A percentile compares a stretch with the other conserved stretches of the same genome.
phyloP scores from a whole-genome alignment of 2,797 vertebrate species.

The Scyliorhinus canicula region DNA sequence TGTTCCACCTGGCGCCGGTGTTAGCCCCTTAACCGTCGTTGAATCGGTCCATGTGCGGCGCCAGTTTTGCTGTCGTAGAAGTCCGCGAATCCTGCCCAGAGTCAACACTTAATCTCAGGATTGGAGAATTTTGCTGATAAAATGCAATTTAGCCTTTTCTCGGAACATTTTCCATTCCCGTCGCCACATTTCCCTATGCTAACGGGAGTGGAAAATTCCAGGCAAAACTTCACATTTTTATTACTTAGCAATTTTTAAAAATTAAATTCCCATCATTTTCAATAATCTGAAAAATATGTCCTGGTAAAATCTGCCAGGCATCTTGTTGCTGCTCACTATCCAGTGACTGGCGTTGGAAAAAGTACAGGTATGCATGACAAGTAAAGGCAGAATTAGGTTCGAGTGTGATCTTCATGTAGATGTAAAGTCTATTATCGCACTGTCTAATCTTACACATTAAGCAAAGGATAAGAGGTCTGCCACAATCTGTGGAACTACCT shows the following conservation, averaged over 20 bases:
- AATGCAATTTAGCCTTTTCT: too few relatives aligned
- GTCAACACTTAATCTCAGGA: too few relatives aligned
- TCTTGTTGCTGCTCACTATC: not conserved
- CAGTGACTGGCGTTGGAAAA: not conserved
- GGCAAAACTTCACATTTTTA: not conserved
- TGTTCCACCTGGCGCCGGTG: too few relatives aligned
- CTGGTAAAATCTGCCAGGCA: not conserved
- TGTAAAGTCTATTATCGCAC: not conserved
- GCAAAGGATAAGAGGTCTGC: not conserved
- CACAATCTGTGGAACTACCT: not conserved
- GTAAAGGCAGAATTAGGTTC: not conserved
- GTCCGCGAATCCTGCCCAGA: too few relatives aligned
- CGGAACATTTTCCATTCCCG: too few relatives aligned
- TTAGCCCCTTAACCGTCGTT: too few relatives aligned
- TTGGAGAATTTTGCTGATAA: too few relatives aligned
- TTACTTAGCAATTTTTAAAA: not conserved
- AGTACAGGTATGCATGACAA: too few relatives aligned
- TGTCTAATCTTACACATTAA: not conserved
- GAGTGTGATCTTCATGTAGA: not conserved
- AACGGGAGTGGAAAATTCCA: too few relatives aligned
- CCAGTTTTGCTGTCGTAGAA: too few relatives aligned
- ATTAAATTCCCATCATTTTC: not conserved
- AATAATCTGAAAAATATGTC: not conserved
- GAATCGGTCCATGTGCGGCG: too few relatives aligned
- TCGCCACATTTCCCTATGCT: too few relatives aligned